phyloP scores from a whole-genome alignment of 53 echinoderm and acorn worm species.

The Actinopyga echinites region DNA sequence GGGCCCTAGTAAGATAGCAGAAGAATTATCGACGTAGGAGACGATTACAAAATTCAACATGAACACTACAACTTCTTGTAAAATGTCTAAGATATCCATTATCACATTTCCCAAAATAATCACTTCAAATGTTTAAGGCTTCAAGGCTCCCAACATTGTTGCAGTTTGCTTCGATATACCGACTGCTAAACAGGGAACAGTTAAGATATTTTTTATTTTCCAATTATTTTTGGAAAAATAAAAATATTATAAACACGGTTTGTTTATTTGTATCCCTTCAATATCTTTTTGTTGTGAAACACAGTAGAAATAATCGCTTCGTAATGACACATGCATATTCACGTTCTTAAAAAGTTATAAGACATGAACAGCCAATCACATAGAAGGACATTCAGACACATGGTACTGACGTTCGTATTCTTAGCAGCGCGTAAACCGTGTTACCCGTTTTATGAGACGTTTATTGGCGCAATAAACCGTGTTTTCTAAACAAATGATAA shows the following conservation, averaged over 20 bases:
- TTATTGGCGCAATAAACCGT: constrained; percentile 23
- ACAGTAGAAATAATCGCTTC: background rate
- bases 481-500: constrained; percentile 34
- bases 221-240: background rate
- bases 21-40: too few species aligned
- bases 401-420: background rate
- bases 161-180: too few species aligned
- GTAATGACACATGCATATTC: background rate
- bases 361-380: constrained; percentile 2
- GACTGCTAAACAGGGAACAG: too few species aligned
- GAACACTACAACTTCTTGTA: too few species aligned
- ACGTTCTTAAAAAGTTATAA: background rate
- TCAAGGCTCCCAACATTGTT: too few species aligned
- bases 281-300: background rate
- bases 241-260: background rate
- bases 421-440: background rate
- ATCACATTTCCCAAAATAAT: too few species aligned
- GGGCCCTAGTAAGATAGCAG: too few species aligned
- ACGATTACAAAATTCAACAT: too few species aligned
- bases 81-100: too few species aligned
- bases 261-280: constrained; percentile 21
- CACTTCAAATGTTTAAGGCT: too few species aligned
- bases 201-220: too few species aligned
- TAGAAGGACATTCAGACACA: background rate
- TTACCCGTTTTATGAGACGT: constrained; percentile 30